Evolutionary conservation across 2,797 vertebrate species (phyloP).

Genomic region (Cossypha niveicapilla): DNA sequence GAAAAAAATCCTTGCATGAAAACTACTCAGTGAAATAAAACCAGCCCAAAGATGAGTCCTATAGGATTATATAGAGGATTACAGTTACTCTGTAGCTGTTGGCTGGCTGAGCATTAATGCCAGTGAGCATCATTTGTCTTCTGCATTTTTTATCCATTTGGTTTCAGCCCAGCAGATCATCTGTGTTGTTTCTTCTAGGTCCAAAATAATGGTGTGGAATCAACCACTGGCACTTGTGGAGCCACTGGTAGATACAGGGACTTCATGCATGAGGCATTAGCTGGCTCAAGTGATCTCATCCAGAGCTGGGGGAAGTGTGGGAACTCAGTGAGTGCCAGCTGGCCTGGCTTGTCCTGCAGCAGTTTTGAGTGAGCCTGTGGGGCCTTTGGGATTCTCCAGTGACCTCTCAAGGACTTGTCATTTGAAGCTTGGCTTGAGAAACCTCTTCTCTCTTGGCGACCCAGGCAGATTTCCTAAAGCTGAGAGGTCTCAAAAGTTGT

Average conservation of each 20-base stretch:
- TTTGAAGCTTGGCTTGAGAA: not conserved
- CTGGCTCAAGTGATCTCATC: not conserved
- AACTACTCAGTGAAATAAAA: not conserved
- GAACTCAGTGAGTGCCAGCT: not conserved
- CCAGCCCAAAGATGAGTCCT: not conserved
- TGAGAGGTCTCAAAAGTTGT: not conserved
- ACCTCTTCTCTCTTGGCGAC: not conserved
- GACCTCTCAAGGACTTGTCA: not conserved
- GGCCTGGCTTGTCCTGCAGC: not conserved
- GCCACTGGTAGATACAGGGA: not conserved
- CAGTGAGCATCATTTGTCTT: not conserved
- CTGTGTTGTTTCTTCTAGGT: not conserved
- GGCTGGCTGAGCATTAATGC: not conserved
- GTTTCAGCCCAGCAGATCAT: not conserved
- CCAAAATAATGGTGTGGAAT: not conserved
- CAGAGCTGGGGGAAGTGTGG: not conserved
- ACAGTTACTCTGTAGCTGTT: not conserved
- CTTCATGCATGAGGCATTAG: not conserved
- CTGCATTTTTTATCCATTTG: not conserved
- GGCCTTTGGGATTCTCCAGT: not conserved
- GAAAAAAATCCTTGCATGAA: not conserved
- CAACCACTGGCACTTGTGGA: not conserved
- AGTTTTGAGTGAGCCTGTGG: fast-evolving
- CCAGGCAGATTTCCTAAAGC: not conserved
- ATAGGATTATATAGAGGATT: not conserved